Evolutionary conservation across 2,888 invertebrate genomes (phyloP).

Genomic region (Ceriagrion tenellum): DNA sequence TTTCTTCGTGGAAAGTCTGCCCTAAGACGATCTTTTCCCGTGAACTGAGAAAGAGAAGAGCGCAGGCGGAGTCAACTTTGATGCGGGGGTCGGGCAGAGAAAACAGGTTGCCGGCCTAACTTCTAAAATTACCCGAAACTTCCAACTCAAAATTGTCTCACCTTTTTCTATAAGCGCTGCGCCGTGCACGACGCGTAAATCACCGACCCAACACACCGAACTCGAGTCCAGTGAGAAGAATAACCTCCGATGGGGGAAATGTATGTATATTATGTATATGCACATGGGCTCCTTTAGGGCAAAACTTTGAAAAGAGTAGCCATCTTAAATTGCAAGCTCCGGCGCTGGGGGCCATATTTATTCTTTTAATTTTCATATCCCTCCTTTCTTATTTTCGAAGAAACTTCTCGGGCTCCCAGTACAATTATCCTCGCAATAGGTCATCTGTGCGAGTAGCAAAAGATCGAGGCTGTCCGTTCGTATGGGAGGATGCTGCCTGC

Average conservation of each 20-base stretch:
- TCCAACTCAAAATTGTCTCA: constrained; percentile 50
- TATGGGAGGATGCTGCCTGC: no score
- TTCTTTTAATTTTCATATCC: not conserved
- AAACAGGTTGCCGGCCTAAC: not conserved
- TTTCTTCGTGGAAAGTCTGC: no score
- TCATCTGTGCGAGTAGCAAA: no score
- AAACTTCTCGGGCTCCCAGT: not conserved
- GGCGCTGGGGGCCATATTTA: not conserved
- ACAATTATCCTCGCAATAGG: no score
- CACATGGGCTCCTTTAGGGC: not conserved
- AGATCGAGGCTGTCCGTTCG: no score
- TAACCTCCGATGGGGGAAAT: constrained; percentile 21
- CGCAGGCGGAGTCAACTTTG: no score
- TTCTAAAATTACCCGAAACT: constrained; percentile 58
- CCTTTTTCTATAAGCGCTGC: not conserved
- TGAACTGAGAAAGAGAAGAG: no score
- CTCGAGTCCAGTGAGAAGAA: not conserved
- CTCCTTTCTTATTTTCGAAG: not conserved
- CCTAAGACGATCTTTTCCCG: no score
- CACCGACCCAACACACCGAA: not conserved
- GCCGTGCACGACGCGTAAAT: constrained; percentile 11
- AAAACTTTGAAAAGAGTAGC: not conserved
- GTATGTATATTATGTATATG: no score
- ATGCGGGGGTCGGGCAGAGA: no score
- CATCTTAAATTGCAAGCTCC: not conserved